Base-by-base conservation (phyloP, 2,888 invertebrate genomes). In the Erpobdella octoculata region DNA sequence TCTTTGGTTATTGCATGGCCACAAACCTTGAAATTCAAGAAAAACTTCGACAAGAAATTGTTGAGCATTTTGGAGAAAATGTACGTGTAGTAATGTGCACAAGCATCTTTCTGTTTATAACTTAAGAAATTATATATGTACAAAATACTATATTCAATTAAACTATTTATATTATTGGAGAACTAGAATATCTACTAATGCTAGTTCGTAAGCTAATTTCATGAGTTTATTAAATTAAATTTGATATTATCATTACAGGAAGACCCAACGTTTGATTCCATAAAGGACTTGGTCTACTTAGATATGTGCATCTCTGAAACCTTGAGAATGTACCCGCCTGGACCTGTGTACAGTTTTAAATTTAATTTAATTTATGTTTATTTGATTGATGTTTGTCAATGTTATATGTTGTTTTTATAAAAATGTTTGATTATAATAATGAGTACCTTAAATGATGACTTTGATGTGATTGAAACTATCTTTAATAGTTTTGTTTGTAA, bases 281-380 rank as follows among this genome's bases (percentile, higher is more conserved):
- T 74, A 12, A 46, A 70, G 8, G 36, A 70, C 21, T 70, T 74
- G 74, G 25, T 15, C 1, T 74, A 74, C 59, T 61, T 74, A 21
- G 72, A 74, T 25, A 72, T 72, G 72, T 72, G 72, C 41, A 36
- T 74, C 59, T 46, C 66, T 37, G 74, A 74, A 48, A 71, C 67
- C 4, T 58, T 74, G 31, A 31, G 74, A 18, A 53, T 70, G 59
- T 74, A 67, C 37, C 74, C 74, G 21, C 36, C 72, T 25, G 70
- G 53, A 53, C 53, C 53, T n/a, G n/a, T n/a, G n/a, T n/a, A n/a
- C n/a, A n/a, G n/a, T n/a, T n/a, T 1, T 2, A 46, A 46, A 46
- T 5, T 46, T 46, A 46, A 46, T 46, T 3, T 3, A 46, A 3
- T 46, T 46, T 46, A 46, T 46, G 2, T n/a, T 3, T 46, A 5